A percentile compares a stretch with the other conserved stretches of the same genome.
Conservation (phyloP, 2,113 vertebrate species). For the Empidonax alnorum region DNA sequence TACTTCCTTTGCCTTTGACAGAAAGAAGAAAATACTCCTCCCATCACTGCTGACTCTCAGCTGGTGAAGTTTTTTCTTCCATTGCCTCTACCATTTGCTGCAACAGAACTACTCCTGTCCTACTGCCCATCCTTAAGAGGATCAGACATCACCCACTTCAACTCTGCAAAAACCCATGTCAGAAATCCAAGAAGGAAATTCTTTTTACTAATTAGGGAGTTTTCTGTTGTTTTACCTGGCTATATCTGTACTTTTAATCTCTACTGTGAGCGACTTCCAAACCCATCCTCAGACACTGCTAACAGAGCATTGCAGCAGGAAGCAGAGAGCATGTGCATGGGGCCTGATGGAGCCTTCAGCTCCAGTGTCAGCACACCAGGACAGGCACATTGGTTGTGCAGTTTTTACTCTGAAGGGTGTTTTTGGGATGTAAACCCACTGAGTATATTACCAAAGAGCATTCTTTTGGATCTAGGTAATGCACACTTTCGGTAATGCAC, state of each 20-base stretch:
- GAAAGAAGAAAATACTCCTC: neutral
- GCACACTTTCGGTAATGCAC: neutral
- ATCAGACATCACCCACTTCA: neutral
- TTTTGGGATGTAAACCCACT: neutral
- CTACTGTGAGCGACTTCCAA: neutral
- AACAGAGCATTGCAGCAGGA: neutral
- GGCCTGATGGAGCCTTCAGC: neutral
- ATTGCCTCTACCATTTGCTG: neutral
- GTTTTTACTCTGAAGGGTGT: neutral
- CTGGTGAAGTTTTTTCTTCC: neutral
- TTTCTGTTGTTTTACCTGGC: neutral
- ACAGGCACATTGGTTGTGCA: neutral
- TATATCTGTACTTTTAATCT: neutral
- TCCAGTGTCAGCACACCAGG: neutral
- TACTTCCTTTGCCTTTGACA: neutral
- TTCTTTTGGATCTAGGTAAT: neutral
- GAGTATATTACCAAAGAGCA: neutral
- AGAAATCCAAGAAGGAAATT: neutral
- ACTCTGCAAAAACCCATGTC: neutral
- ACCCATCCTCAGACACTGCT: neutral
- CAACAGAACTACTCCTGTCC: neutral
- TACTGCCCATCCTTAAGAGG: neutral
- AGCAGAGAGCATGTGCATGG: rapidly evolving
- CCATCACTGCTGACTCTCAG: neutral
- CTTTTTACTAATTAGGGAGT: neutral